Conservation (phyloP, 2,888 invertebrate species). For the Cephus rjabovi region DNA sequence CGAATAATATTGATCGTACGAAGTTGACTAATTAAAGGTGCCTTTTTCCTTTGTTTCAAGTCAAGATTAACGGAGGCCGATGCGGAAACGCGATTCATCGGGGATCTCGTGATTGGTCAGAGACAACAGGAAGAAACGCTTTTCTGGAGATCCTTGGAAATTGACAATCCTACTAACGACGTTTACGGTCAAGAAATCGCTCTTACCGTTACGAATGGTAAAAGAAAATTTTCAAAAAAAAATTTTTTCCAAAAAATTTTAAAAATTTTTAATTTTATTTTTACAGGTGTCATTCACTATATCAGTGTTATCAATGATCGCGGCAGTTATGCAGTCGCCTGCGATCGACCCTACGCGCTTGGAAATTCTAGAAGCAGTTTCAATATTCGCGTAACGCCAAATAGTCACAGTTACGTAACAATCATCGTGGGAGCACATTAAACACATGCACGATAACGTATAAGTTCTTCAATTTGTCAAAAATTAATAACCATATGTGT, state of each 20-base stretch:
- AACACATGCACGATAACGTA: not conserved
- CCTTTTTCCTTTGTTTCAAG: conserved; percentile 6
- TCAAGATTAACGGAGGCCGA: conserved; percentile 23
- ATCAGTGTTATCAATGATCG: conserved; percentile 48
- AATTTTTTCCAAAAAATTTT: not conserved
- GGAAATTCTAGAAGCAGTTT: conserved; percentile 47
- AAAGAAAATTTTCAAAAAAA: conserved; percentile 9
- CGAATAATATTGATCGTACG: not conserved
- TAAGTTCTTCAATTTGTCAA: not conserved
- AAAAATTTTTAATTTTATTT: not conserved
- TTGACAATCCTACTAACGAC: conserved; percentile 52
- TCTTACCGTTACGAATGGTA: conserved; percentile 52
- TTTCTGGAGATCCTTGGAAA: conserved; percentile 53
- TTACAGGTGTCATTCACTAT: conserved; percentile 54
- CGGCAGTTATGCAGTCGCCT: conserved; percentile 58
- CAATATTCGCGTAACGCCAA: conserved; percentile 53
- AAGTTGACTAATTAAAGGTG: not conserved
- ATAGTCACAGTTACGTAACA: conserved; percentile 49
- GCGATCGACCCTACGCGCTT: conserved; percentile 49
- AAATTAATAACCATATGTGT: not conserved
- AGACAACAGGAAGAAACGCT: conserved; percentile 54
- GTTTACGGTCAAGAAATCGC: conserved; percentile 49
- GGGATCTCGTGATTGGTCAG: conserved; percentile 53
- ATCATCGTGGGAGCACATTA: conserved; percentile 56
- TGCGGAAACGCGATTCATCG: conserved; percentile 47